These are phyloP conservation scores for Seriola aureovittata DNA, from an alignment of 2,113 vertebrate genomes.

Conservation along the genomic window DNA sequence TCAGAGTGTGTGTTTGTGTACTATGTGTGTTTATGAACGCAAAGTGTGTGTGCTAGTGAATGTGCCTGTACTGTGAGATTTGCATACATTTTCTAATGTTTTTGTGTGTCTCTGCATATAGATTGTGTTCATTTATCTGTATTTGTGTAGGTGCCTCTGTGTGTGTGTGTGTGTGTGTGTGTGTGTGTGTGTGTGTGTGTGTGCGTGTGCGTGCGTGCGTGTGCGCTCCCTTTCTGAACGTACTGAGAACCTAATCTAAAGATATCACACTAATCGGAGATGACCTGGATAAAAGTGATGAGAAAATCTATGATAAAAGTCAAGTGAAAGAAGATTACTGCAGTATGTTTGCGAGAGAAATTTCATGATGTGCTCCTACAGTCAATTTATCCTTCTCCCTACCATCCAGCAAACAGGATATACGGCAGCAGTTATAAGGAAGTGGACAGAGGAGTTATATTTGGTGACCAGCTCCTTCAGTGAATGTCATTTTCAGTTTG, in stretches of 20 bases:
- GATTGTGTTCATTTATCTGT: conserved; percentile 2
- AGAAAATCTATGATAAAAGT: conserved; percentile 6
- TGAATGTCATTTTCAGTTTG: neutral
- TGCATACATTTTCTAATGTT: conserved; percentile 18
- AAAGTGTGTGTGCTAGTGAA: neutral
- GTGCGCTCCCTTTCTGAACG: neutral
- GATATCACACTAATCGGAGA: conserved; percentile 47
- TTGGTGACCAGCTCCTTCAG: neutral
- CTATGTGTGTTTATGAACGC: neutral
- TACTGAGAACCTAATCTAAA: conserved; percentile 20
- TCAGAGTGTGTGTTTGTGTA: conserved; percentile 14
- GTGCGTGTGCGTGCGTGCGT: neutral
- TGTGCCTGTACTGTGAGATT: conserved; percentile 16
- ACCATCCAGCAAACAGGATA: neutral
- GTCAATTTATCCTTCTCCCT: neutral
- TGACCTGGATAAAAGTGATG: conserved; percentile 44
- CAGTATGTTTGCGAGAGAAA: neutral
- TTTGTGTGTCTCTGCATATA: neutral
- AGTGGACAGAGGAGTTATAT: neutral
- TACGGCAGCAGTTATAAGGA: too few relatives aligned
- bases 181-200: neutral
- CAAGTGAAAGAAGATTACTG: neutral
- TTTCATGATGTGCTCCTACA: neutral
- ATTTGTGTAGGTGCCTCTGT: neutral
- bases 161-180: neutral